These are phyloP conservation scores for Epirrhoe tristata DNA, from an alignment of 2,888 invertebrate species.

Conservation along the genomic window DNA sequence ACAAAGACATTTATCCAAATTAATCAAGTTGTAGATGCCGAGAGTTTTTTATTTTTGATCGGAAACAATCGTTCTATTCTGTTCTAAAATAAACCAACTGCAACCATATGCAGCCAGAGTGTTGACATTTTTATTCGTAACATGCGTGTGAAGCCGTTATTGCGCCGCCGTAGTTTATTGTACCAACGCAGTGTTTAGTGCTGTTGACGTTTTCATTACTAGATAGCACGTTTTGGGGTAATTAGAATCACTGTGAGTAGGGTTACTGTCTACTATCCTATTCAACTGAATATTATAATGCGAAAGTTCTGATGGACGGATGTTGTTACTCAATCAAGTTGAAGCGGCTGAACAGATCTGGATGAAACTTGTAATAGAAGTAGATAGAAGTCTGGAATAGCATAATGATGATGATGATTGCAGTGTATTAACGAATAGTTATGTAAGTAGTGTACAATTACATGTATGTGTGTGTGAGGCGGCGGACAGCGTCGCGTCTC, in stretches of 20 bases:
- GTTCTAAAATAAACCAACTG: slow-evolving; percentile 58
- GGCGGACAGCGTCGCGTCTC: no score
- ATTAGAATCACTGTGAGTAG: slow-evolving; percentile 38
- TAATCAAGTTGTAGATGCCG: background rate
- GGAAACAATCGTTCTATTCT: slow-evolving; percentile 39
- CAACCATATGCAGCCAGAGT: slow-evolving; percentile 66
- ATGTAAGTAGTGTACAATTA: no score
- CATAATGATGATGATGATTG: no score
- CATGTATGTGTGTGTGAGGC: no score
- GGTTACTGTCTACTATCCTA: background rate
- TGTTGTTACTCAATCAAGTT: no score
- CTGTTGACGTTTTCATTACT: slow-evolving; percentile 72
- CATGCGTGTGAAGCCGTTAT: slow-evolving; percentile 79
- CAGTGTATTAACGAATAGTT: no score
- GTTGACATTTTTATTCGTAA: slow-evolving; percentile 76
- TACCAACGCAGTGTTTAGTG: slow-evolving; percentile 77
- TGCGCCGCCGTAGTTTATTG: slow-evolving; percentile 73
- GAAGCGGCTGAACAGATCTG: no score
- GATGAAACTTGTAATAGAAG: no score
- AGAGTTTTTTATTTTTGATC: slow-evolving; percentile 16
- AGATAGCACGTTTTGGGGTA: slow-evolving; percentile 52
- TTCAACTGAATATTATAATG: no score
- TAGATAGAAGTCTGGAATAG: no score
- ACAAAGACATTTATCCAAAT: background rate
- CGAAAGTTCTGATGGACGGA: no score